These are phyloP conservation scores for Clarias pachynema DNA, from an alignment of 2,797 vertebrate genomes.

Conservation along the genomic window DNA sequence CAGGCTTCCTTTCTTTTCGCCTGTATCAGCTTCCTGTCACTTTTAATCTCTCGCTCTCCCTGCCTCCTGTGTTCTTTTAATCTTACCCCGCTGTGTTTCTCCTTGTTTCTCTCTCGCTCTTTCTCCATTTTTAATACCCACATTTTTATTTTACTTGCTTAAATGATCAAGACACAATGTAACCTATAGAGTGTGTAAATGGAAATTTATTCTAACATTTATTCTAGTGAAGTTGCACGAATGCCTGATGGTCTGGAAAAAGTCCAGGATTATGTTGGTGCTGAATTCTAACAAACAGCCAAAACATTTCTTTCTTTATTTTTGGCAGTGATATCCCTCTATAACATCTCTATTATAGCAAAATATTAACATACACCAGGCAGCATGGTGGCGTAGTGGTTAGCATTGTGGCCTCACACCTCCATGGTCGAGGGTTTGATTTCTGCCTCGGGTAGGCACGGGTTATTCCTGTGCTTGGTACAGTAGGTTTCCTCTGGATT, in stretches of 20 bases:
- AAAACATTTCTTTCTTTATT: not conserved
- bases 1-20: slow-evolving; percentile 2
- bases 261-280: not conserved
- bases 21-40: not conserved
- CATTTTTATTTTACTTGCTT: not conserved
- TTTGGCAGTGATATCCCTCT: not conserved
- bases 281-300: not conserved
- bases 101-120: not conserved
- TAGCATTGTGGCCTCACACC: too few relatives aligned
- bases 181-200: not conserved
- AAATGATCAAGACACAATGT: not conserved
- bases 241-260: not conserved
- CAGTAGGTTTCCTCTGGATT: too few relatives aligned
- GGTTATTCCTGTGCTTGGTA: too few relatives aligned
- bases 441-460: too few relatives aligned
- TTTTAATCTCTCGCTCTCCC: slow-evolving; percentile 3
- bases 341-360: not conserved
- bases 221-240: not conserved
- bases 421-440: too few relatives aligned
- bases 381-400: too few relatives aligned
- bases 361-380: not conserved
- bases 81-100: not conserved
- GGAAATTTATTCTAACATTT: not conserved
- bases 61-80: slow-evolving; percentile 11
- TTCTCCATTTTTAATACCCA: not conserved